Base-by-base conservation (phyloP, 2,797 vertebrate species). In the Gymnoscopelus microlampas region DNA sequence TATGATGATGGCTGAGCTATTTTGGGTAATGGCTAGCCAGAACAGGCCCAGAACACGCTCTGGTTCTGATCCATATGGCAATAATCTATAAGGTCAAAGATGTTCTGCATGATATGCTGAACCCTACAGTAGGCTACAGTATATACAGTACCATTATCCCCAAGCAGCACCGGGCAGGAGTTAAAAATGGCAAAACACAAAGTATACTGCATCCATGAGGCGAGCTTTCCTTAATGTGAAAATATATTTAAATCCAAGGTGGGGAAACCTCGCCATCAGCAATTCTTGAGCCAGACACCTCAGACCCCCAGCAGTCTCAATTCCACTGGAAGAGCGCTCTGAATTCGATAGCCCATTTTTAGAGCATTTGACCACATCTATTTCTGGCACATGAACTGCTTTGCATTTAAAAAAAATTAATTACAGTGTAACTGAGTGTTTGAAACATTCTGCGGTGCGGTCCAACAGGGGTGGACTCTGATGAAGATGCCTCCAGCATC, bases 381-480 rank as follows among this genome's bases (percentile, higher is more conserved):
- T 49, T 61, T 61, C 60, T 61, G 60, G 60, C 60, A 49, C 44
- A 19, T 26, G 2, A 49, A 19, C 44, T 47, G 60, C 48, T 47
- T 61, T 44, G 19, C 24, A 19, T 61, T 48, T 49, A 48, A 61
- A 44, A 44, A 44, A 44, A 39, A 8, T 39, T 44, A 39, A 44
- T 44, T 10, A 44, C 47, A 39, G 11, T 39, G 35, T 47, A 11
- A 49, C 6, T 49, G n/a, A 39, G 11, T 47, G 11, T 51, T 54
- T 51, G 29, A 68, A 66, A 72, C 44, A 59, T 74, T 55, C 66
- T 58, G 29, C 65, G 12, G 23, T 60, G 32, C 9, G 55, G 7
- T 60, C 57, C 39, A 10, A 44, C 39, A 44, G 39, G 39, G 39
- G 8, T 44, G 39, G 39, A 44, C 8, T 44, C 7, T 44, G 39